A percentile compares a stretch with the other conserved stretches of the same genome.
Evolutionary conservation across 2,888 invertebrate genomes (phyloP).

Genomic region (Aricia artaxerxes): DNA sequence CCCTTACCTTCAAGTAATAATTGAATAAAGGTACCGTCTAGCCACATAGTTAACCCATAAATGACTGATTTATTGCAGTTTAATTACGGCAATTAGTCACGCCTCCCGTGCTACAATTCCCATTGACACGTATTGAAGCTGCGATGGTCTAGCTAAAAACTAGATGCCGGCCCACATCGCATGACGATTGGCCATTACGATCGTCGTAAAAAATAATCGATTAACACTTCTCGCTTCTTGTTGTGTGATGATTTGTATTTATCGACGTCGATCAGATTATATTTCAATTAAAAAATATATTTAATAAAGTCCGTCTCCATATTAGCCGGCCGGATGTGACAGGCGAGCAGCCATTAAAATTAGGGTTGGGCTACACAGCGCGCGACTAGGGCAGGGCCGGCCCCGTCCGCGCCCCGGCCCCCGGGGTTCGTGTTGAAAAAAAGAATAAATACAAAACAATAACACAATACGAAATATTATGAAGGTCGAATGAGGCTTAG

Average conservation of each 20-base stretch:
- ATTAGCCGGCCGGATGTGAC: slow-evolving; percentile 70
- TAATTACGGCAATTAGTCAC: slow-evolving; percentile 70
- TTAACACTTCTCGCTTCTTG: slow-evolving; percentile 44
- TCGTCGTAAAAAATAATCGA: slow-evolving; percentile 43
- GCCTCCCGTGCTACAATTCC: slow-evolving; percentile 54
- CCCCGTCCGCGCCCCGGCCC: slow-evolving; percentile 63
- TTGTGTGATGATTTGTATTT: slow-evolving; percentile 32
- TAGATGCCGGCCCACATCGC: slow-evolving; percentile 41
- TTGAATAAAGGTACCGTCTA: slow-evolving; percentile 39
- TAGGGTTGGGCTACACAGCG: slow-evolving; percentile 77
- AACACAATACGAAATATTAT: slow-evolving; percentile 28
- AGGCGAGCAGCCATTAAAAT: slow-evolving; percentile 78
- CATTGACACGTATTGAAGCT: slow-evolving; percentile 47
- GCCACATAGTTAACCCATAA: slow-evolving; percentile 48
- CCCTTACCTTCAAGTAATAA: slow-evolving; percentile 36
- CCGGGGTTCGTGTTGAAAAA: slow-evolving; percentile 57
- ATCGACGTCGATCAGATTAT: slow-evolving; percentile 23
- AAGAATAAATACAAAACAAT: slow-evolving; percentile 49
- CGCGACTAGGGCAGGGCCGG: slow-evolving; percentile 73
- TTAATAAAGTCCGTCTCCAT: slow-evolving; percentile 53
- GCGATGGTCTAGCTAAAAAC: slow-evolving; percentile 44
- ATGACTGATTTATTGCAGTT: slow-evolving; percentile 64
- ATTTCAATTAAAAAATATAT: slow-evolving; percentile 20
- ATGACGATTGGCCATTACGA: slow-evolving; percentile 46
- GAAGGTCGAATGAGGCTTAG: slow-evolving; percentile 24